Evolutionary conservation across 1,140 invertebrate species (phyloP).

Genomic region (Delia radicum): DNA sequence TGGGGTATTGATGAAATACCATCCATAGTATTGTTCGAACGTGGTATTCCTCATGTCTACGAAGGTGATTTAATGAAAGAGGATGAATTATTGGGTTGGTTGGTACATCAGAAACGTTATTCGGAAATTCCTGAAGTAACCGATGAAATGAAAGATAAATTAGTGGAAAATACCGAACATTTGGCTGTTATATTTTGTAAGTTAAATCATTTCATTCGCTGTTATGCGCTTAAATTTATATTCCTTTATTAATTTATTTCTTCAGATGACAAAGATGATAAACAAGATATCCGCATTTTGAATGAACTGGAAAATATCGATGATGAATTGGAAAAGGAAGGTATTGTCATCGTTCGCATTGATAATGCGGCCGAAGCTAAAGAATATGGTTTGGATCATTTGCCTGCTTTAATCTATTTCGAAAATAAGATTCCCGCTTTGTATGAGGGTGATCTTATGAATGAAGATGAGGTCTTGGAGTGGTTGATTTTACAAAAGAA

Average conservation of each 20-base stretch:
- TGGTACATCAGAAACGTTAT: constrained; percentile 84
- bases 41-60: constrained; percentile 83
- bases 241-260: background rate
- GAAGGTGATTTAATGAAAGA: constrained; percentile 91
- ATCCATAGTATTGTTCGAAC: constrained; percentile 83
- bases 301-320: constrained; percentile 92
- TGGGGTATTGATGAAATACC: constrained; percentile 83
- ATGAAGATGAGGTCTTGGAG: constrained; percentile 87
- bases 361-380: constrained; percentile 86
- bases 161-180: constrained; percentile 78
- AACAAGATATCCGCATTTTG: constrained; percentile 82
- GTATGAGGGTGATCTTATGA: constrained; percentile 88
- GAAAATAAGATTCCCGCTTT: constrained; percentile 89
- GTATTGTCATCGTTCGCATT: constrained; percentile 85
- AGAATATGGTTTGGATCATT: constrained; percentile 86
- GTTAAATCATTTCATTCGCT: constrained; percentile 42
- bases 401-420: constrained; percentile 86
- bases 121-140: constrained; percentile 91
- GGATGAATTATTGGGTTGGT: constrained; percentile 84
- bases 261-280: constrained; percentile 85
- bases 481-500: constrained; percentile 91
- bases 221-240: background rate
- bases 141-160: constrained; percentile 89
- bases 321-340: constrained; percentile 87
- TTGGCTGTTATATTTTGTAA: constrained; percentile 86